Evolutionary conservation across 2,113 vertebrate genomes (phyloP), one percentile per base, ranked within the genome.

Genomic region (Phrynosoma platyrhinos): DNA sequence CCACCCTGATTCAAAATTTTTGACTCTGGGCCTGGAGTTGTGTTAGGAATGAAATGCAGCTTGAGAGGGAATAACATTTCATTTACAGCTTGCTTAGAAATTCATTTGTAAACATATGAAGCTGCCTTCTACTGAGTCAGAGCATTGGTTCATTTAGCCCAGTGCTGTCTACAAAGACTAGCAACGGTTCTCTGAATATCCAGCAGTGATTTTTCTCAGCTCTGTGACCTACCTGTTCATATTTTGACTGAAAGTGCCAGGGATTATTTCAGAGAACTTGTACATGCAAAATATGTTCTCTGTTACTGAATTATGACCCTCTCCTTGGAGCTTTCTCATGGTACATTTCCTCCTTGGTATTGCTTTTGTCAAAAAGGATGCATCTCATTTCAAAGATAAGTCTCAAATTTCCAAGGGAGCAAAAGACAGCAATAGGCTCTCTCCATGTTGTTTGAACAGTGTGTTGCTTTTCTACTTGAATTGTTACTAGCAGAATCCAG

Each of bases 1-100:
- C 13, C 16, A 62, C 58, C 58, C 55, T 12, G 14, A 62, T 18
- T 62, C 58, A 62, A 62, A 62, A 14, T 89, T 52, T 90, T 1
- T 53, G 47, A 72, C 1, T 69, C 16, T 93, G 58, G 18, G 58
- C 13, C 14, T 62, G 58, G 13, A 18, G 58, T 18, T 62, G 58
- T 62, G 47, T 47, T 95, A 92, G 86, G 92, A 86, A 94, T 94
- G 91, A 82, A 14, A 82, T 92, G 69, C 16, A 90, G 87, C 89
- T 92, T 91, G 69, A 42, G 91, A 58, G 88, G 90, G 85, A 88
- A 58, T 72, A 82, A 52, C 62, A 62, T 2, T 40, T 62, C 16
- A 0, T 86, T 89, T 90, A 30, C 10, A 72, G 13, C 10, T 40
- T 68, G 36, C 6, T 64, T 87, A 87, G 20, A 93, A 92, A 88